phyloP scores from a whole-genome alignment of 2,888 invertebrate species.

The Drosophila paramelanica region DNA sequence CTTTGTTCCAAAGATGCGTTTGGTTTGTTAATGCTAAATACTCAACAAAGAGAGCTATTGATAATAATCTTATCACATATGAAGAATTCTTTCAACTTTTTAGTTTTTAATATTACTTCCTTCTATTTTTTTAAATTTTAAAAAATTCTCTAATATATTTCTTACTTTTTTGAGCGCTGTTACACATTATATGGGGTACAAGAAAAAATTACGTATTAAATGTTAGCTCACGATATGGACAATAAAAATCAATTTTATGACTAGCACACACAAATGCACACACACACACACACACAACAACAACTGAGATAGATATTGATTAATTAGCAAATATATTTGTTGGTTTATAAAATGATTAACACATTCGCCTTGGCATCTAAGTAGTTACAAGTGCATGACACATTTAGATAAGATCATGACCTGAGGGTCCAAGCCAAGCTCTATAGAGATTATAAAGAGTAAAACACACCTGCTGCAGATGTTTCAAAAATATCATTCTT shows the following conservation, averaged over 20 bases:
- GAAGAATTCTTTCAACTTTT: too few species aligned
- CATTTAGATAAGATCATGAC: constrained; percentile 28
- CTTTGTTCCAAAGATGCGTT: not conserved
- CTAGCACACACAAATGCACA: constrained; percentile 5
- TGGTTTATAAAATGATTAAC: constrained; percentile 56
- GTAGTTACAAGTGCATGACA: constrained; percentile 11
- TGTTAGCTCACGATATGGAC: constrained; percentile 44
- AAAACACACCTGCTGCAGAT: not conserved
- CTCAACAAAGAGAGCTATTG: too few species aligned
- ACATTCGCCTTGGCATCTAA: constrained; percentile 16
- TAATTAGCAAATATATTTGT: constrained; percentile 55
- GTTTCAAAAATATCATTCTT: constrained; percentile 4
- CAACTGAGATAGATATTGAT: constrained; percentile 25
- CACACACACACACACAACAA: constrained; percentile 25
- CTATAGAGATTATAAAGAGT: not conserved
- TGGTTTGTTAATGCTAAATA: not conserved
- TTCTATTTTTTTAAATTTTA: not conserved
- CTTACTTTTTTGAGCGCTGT: not conserved
- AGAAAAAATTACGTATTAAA: constrained; percentile 37
- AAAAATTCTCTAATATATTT: not conserved
- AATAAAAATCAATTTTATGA: constrained; percentile 42
- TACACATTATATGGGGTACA: constrained; percentile 8
- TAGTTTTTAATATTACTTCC: too few species aligned
- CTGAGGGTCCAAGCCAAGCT: not conserved
- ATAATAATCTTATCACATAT: too few species aligned